phyloP scores from a whole-genome alignment of 2,888 invertebrate genomes.

The Gasteruption jaculator region DNA sequence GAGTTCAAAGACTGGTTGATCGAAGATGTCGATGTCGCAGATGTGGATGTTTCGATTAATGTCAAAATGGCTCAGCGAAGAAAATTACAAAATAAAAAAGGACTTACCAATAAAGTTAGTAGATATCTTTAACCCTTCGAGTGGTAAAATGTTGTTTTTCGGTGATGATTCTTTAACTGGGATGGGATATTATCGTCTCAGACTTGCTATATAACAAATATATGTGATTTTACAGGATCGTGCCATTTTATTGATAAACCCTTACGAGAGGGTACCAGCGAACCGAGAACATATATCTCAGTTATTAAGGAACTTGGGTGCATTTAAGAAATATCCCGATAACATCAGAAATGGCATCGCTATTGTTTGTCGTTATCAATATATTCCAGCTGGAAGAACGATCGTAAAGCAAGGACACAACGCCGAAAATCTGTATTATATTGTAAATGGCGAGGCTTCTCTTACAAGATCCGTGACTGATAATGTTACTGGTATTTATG shows the following conservation, averaged over 20 bases:
- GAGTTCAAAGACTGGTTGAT: conserved; percentile 38
- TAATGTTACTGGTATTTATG: conserved; percentile 41
- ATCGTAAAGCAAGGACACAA: conserved; percentile 62
- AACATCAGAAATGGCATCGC: conserved; percentile 61
- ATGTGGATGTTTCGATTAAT: conserved; percentile 28
- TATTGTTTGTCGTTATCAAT: conserved; percentile 60
- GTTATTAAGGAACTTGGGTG: conserved; percentile 31
- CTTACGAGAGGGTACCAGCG: conserved; percentile 24
- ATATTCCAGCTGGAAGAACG: conserved; percentile 57
- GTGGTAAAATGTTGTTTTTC: no score
- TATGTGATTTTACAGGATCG: conserved; percentile 41
- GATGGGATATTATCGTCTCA: no score
- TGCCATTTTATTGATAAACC: conserved; percentile 29
- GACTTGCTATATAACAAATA: no score
- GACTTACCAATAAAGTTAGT: conserved; percentile 30
- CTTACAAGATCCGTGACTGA: conserved; percentile 57
- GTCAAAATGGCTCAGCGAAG: conserved; percentile 27
- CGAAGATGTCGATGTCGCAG: conserved; percentile 24
- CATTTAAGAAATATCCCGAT: conserved; percentile 46
- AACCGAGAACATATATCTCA: conserved; percentile 29
- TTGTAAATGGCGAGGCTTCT: conserved; percentile 59
- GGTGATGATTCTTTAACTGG: no score
- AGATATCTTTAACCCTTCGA: no score
- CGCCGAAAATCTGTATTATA: conserved; percentile 62
- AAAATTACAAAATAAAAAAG: conserved; percentile 28